Percentiles rank a stretch among this genome's conserved stretches.
Evolutionary conservation across 2,888 invertebrate species (phyloP).

Genomic region (Rotaria magnacalcarata): DNA sequence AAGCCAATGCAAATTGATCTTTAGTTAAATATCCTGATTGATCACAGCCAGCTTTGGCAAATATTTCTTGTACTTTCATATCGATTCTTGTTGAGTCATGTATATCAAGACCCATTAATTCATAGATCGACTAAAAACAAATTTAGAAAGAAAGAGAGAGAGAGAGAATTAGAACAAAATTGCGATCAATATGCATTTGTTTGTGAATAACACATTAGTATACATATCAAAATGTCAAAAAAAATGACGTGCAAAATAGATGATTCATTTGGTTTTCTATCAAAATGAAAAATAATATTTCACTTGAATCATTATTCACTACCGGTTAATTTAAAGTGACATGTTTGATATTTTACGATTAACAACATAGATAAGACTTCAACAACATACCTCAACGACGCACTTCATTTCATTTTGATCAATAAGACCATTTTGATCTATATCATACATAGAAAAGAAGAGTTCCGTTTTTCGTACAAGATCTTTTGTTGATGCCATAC

Average conservation of each 20-base stretch:
- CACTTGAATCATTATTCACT: no score
- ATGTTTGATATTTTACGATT: no score
- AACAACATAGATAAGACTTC: not conserved
- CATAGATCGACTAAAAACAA: slow-evolving; percentile 6
- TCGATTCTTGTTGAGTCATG: not conserved
- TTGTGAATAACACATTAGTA: not conserved
- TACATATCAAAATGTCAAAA: not conserved
- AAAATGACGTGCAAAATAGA: not conserved
- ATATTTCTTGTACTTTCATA: slow-evolving; percentile 28
- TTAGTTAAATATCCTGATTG: not conserved
- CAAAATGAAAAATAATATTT: not conserved
- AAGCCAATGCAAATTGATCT: slow-evolving; percentile 31
- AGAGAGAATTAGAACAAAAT: not conserved
- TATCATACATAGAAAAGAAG: slow-evolving; percentile 32
- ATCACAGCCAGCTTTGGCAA: slow-evolving; percentile 23
- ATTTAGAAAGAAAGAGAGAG: not conserved
- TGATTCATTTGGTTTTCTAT: not conserved
- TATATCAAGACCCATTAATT: slow-evolving; percentile 20
- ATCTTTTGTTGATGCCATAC: slow-evolving; percentile 28
- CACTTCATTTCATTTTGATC: slow-evolving; percentile 30
- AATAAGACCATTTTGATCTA: not conserved
- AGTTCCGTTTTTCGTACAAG: slow-evolving; percentile 6
- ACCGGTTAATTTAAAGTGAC: no score
- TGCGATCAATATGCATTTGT: not conserved
- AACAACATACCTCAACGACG: not conserved